phyloP scores from a whole-genome alignment of 35 echinoderm and acorn worm genomes.

The Ophiothrix spiculata region DNA sequence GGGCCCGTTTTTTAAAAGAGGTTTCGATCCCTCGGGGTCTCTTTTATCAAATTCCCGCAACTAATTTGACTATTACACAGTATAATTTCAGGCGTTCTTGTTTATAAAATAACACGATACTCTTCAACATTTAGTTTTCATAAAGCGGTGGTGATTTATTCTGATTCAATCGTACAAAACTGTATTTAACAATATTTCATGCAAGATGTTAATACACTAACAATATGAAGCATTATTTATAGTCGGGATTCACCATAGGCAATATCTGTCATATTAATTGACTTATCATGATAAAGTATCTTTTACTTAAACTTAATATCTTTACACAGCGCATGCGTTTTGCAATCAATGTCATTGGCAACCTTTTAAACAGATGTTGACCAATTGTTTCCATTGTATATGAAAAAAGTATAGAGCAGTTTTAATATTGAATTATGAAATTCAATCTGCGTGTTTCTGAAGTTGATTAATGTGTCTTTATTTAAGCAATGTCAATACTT shows the following conservation, averaged over 20 bases:
- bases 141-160: conserved; percentile 12
- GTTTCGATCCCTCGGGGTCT: not conserved
- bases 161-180: conserved; percentile 4
- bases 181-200: not conserved
- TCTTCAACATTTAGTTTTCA: not conserved
- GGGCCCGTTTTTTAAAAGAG: not conserved
- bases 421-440: not conserved
- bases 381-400: not conserved
- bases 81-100: no score
- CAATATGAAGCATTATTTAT: not conserved
- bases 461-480: not conserved
- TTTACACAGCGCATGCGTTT: not conserved
- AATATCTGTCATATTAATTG: not conserved
- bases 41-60: not conserved
- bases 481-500: not conserved
- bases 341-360: not conserved
- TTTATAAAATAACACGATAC: not conserved
- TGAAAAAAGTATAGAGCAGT: not conserved
- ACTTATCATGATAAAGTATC: not conserved
- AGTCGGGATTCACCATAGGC: not conserved
- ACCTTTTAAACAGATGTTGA: not conserved
- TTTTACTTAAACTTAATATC: not conserved
- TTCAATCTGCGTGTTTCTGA: not conserved
- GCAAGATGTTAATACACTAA: not conserved
- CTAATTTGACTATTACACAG: no score